Evolutionary conservation across 2,888 invertebrate genomes (phyloP), one percentile per base, ranked within the genome.

Genomic region (Hanleya hanleyi): DNA sequence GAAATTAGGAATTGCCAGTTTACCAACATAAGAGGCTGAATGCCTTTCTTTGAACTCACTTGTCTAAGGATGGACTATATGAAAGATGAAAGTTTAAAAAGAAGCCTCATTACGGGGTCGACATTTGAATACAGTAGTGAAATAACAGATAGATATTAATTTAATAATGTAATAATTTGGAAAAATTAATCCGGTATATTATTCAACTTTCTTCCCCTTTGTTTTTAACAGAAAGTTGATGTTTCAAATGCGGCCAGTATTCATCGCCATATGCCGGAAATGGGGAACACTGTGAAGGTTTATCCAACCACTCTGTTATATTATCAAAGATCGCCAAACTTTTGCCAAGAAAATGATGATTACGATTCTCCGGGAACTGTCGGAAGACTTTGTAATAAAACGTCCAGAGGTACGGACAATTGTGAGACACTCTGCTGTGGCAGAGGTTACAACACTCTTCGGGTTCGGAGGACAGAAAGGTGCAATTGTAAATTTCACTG

Each of bases 261-360:
- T 26, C 26, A 57, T 9, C 12, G 29, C 15, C 15, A 22, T 29
- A 57, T 57, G 12, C 57, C 57, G 1, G 57, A 57, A 2, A 4
- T 26, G 22, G 57, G 29, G 29, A 26, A 22, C 32, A 32, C 22
- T 15, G 22, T 26, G 2, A 47, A 18, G 7, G 22, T 26, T 29
- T 57, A 4, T 37, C 82, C 81, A 22, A 80, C 81, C 64, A 83
- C 83, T 90, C 92, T 99, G 79, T 96, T 99, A 47, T 99, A 96
- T 91, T 92, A 98, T 84, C 97, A 98, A 86, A 96, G 96, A 81
- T 97, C 97, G 18, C 98, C 98, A 0, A 97, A 97, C 91, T 99
- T 97, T 92, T 99, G 99, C 91, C 93, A 90, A 37, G 79, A 84
- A 18, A 90, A 91, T 76, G 82, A 88, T 0, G 64, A 77, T n/a